Evolutionary conservation across 2,797 vertebrate species (phyloP).

Genomic region (Halcyon leucocephala): DNA sequence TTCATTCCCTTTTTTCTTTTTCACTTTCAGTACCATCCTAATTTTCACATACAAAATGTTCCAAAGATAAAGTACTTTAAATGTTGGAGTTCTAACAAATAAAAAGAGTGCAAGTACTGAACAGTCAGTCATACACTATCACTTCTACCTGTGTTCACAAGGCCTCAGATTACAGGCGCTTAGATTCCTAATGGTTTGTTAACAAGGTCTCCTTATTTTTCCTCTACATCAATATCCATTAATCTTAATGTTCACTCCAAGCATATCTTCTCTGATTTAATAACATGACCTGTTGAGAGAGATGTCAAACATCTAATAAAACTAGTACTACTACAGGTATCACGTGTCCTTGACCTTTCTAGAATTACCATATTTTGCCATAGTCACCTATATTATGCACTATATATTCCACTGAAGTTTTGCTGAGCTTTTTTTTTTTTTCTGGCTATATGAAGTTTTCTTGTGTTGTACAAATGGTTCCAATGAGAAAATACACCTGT

Average conservation of each 20-base stretch:
- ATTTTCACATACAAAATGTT: not conserved
- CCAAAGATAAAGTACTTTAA: not conserved
- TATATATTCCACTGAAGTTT: not conserved
- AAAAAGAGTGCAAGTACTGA: not conserved
- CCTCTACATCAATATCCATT: not conserved
- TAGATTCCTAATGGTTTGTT: not conserved
- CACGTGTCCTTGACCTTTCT: not conserved
- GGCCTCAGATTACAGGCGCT: not conserved
- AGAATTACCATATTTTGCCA: not conserved
- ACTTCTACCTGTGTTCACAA: not conserved
- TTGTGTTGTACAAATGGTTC: not conserved
- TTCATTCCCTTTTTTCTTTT: not conserved
- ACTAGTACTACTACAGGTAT: not conserved
- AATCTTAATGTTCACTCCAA: not conserved
- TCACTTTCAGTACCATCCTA: not conserved
- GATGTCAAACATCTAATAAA: not conserved
- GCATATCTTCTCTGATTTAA: not conserved
- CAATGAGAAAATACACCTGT: not conserved
- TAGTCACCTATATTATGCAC: not conserved
- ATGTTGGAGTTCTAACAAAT: not conserved
- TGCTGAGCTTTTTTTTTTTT: not conserved
- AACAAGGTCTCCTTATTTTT: not conserved
- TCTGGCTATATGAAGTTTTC: not conserved
- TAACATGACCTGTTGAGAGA: not conserved
- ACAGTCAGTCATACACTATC: not conserved